Evolutionary conservation across 1,140 invertebrate genomes (phyloP).

Genomic region (Drosophila quadrilineata): DNA sequence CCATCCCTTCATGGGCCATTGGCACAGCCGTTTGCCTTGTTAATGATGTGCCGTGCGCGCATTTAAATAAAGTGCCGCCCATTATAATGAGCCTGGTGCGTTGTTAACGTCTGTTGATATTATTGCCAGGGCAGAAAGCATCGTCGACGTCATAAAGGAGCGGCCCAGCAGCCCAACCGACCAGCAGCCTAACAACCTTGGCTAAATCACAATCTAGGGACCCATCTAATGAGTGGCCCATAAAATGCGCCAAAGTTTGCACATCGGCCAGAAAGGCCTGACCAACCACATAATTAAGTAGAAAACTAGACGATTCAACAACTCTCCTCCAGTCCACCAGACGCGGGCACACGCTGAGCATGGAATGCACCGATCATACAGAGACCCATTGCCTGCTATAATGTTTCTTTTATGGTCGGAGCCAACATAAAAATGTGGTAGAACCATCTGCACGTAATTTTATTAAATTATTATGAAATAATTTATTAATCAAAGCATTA

Average conservation of each 20-base stretch:
- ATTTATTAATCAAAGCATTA: too few species aligned
- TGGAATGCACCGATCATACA: conserved; percentile 25
- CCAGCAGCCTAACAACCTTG: too few species aligned
- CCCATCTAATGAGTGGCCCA: conserved; percentile 65
- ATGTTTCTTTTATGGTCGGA: neutral
- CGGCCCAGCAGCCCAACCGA: conserved; percentile 35
- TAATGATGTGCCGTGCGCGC: conserved; percentile 75
- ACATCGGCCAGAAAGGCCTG: conserved; percentile 18
- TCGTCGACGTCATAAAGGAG: conserved; percentile 62
- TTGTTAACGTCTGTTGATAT: conserved; percentile 47
- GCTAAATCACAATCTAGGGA: conserved; percentile 34
- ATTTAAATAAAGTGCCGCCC: conserved; percentile 77
- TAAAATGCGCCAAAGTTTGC: conserved; percentile 73
- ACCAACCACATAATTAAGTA: conserved; percentile 35
- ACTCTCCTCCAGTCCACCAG: too few species aligned
- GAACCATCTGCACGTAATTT: neutral
- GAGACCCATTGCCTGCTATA: neutral
- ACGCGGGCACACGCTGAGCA: conserved; percentile 19
- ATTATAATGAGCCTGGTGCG: conserved; percentile 68
- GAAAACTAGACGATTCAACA: conserved; percentile 6
- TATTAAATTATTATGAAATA: neutral
- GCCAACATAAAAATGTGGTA: neutral
- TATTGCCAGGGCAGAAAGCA: conserved; percentile 27
- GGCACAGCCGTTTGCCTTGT: conserved; percentile 61
- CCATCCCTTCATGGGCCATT: conserved; percentile 13